A percentile compares a stretch with the other conserved stretches of the same genome.
Evolutionary conservation across 1,140 invertebrate genomes (phyloP).

Genomic region (Zaprionus capensis): DNA sequence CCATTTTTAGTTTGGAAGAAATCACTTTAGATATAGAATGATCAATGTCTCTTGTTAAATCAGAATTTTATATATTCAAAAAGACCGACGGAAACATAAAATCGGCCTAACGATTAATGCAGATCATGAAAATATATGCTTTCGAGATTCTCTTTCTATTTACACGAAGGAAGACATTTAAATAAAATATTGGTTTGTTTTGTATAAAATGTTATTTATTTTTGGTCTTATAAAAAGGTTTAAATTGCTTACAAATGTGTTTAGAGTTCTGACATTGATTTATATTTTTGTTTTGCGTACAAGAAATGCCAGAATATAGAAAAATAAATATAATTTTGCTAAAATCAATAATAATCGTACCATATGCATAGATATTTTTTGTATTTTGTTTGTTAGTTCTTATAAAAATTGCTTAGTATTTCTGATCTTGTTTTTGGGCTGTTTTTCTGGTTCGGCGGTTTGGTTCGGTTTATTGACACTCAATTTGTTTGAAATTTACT

Average conservation of each 20-base stretch:
- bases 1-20: too few relatives aligned
- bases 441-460: slow-evolving; percentile 65
- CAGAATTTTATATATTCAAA: not conserved
- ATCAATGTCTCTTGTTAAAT: too few relatives aligned
- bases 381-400: slow-evolving; percentile 30
- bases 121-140: too few relatives aligned
- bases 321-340: slow-evolving; percentile 68
- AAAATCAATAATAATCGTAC: slow-evolving; percentile 73
- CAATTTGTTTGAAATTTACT: slow-evolving; percentile 30
- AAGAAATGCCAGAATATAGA: slow-evolving; percentile 47
- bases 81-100: not conserved
- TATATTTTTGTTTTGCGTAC: slow-evolving; percentile 49
- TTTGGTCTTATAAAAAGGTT: slow-evolving; percentile 68
- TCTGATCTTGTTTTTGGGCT: slow-evolving; percentile 27
- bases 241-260: slow-evolving; percentile 66
- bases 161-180: not conserved
- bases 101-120: too few relatives aligned
- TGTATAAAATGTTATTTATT: slow-evolving; percentile 75
- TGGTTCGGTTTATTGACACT: slow-evolving; percentile 55
- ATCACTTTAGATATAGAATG: too few relatives aligned
- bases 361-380: slow-evolving; percentile 52
- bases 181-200: slow-evolving; percentile 18
- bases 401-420: slow-evolving; percentile 71
- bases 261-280: slow-evolving; percentile 59
- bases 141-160: too few relatives aligned